Conservation (phyloP, 2,113 vertebrate genomes). For the Silurus glanis region DNA sequence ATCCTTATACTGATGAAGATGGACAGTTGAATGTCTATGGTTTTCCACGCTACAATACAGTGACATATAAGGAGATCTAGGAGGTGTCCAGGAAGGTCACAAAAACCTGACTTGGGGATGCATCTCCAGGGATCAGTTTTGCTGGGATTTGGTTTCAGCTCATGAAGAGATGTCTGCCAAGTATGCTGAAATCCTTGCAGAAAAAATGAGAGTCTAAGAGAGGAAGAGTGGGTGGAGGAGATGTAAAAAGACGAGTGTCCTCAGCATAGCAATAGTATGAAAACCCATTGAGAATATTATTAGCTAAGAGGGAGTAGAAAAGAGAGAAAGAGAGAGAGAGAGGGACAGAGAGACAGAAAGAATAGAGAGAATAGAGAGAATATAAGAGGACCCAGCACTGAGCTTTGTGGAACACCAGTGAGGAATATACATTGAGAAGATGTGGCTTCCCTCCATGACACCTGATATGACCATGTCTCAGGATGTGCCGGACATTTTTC, state of each 20-base stretch:
- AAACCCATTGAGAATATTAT: background rate
- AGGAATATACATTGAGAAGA: background rate
- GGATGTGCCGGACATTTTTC: background rate
- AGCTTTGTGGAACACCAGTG: background rate
- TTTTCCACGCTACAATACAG: background rate
- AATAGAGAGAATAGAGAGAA: background rate
- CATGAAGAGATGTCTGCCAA: background rate
- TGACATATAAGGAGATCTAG: background rate
- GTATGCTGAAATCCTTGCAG: background rate
- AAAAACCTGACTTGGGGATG: background rate
- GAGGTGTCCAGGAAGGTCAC: background rate
- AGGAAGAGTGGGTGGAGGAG: background rate
- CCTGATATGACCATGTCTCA: background rate
- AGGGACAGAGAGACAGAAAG: background rate
- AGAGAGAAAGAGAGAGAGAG: no score
- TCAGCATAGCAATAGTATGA: background rate
- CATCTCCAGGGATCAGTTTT: slow-evolving; percentile 4
- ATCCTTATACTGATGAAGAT: background rate
- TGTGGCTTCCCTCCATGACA: background rate
- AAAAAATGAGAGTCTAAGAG: background rate
- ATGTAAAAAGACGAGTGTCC: background rate
- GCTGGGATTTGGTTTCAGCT: background rate
- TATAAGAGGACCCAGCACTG: background rate
- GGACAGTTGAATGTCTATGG: background rate
- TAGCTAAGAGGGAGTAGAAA: background rate